phyloP scores from a whole-genome alignment of 2,888 invertebrate genomes.

The Metacarcinus magister region DNA sequence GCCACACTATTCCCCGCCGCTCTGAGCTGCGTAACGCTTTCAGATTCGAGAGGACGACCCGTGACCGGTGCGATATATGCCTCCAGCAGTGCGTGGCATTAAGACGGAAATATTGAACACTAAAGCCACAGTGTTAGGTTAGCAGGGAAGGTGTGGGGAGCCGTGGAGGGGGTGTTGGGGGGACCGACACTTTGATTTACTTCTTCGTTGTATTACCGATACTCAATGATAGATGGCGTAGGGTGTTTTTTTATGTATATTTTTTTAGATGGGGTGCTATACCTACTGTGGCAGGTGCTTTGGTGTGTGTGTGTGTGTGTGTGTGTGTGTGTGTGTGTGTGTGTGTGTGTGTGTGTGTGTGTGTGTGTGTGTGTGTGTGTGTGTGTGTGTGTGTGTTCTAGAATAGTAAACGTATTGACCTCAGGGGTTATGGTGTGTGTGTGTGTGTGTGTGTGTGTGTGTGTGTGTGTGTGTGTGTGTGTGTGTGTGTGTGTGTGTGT shows the following conservation, averaged over 20 bases:
- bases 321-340: constrained; percentile 54
- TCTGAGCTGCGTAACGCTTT: constrained; percentile 22
- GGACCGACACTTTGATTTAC: constrained; percentile 3
- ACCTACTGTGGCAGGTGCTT: not conserved
- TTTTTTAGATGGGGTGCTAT: not conserved
- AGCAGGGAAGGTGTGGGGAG: not conserved
- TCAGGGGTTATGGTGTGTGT: not conserved
- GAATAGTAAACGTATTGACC: too few relatives aligned
- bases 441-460: constrained; percentile 52
- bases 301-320: constrained; percentile 22
- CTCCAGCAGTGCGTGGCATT: constrained; percentile 22
- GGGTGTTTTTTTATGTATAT: not conserved
- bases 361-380: constrained; percentile 54
- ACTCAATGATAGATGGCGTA: not conserved
- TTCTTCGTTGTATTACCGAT: not conserved
- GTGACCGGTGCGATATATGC: constrained; percentile 43
- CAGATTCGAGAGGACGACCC: constrained; percentile 31
- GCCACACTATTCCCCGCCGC: not conserved
- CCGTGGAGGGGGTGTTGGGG: not conserved
- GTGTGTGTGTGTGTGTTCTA: not conserved
- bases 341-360: constrained; percentile 48
- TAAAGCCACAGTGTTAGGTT: not conserved
- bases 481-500: not conserved
- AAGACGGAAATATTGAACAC: constrained; percentile 20
- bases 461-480: constrained; percentile 38